These are phyloP conservation scores for Oryzias dopingdopingensis DNA, from an alignment of 2,797 vertebrate species.

Conservation along the genomic window DNA sequence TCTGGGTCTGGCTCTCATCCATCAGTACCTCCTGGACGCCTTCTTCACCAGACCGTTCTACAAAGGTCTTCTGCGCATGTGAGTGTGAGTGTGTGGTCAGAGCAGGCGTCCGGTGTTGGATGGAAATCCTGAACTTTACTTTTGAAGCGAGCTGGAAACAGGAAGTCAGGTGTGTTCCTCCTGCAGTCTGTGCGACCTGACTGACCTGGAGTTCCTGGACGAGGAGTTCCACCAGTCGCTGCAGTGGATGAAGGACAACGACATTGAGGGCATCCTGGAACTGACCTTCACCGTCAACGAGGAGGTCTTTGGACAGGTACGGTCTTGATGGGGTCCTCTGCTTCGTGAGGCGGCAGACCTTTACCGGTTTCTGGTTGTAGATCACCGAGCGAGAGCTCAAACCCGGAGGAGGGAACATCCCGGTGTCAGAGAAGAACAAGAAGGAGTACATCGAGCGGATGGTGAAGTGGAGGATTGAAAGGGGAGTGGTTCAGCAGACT, in stretches of 20 bases:
- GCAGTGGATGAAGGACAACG: constrained; percentile 99
- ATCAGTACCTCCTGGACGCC: constrained; percentile 96
- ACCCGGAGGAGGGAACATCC: constrained; percentile 92
- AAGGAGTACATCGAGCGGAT: constrained; percentile 99
- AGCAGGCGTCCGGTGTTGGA: too few species aligned
- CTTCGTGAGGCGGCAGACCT: too few species aligned
- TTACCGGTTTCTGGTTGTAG: constrained; percentile 57
- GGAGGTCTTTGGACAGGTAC: constrained; percentile 83
- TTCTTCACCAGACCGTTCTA: constrained; percentile 98
- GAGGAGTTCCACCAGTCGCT: constrained; percentile 98
- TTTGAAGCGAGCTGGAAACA: too few species aligned
- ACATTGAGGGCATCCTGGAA: constrained; percentile 96
- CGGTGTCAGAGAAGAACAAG: constrained; percentile 97
- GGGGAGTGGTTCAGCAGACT: constrained; percentile 95
- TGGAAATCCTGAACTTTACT: too few species aligned
- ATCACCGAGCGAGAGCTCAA: constrained; percentile 96
- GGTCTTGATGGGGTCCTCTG: too few species aligned
- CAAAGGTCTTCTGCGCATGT: constrained; percentile 98
- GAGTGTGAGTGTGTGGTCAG: constrained; percentile 50
- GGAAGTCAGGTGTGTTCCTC: neutral
- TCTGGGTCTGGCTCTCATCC: constrained; percentile 93
- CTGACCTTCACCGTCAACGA: constrained; percentile 98
- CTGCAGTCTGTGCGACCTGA: constrained; percentile 90
- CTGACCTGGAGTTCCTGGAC: constrained; percentile 95
- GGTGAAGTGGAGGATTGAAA: constrained; percentile 98